Percentiles rank a stretch among this genome's conserved stretches.
Evolutionary conservation across 2,797 vertebrate genomes (phyloP).

Genomic region (Hemitrygon akajei): DNA sequence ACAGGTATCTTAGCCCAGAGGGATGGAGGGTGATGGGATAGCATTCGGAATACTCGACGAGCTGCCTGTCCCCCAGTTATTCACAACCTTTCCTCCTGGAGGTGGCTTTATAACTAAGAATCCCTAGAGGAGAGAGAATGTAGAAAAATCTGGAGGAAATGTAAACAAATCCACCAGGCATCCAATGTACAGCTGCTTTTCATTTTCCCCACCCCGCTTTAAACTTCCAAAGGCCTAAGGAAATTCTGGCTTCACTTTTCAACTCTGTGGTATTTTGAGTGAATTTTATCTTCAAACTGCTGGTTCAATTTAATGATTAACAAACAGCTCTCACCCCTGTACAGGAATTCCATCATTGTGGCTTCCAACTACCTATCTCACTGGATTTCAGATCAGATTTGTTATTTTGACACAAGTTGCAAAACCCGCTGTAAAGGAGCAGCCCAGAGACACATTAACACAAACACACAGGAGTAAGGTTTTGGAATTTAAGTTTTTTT

Average conservation of each 20-base stretch:
- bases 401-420: background rate
- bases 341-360: no score
- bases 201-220: background rate
- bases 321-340: background rate
- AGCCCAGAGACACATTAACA: no score
- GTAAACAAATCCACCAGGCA: conserved; percentile 19
- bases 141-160: conserved; percentile 4
- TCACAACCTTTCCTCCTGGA: background rate
- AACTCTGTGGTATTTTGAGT: background rate
- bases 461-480: background rate
- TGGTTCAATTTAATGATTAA: background rate
- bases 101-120: background rate
- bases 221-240: conserved; percentile 3
- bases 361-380: background rate
- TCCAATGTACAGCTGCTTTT: conserved; percentile 13
- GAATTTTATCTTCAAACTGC: background rate
- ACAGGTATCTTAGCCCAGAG: no score
- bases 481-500: background rate
- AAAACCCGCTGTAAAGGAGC: background rate
- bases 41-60: background rate
- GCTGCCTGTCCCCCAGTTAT: background rate
- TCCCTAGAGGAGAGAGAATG: background rate
- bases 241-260: conserved; percentile 27
- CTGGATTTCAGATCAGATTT: background rate
- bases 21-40: background rate